Evolutionary conservation across 1,140 invertebrate species (phyloP).

Genomic region (Metaphire vulgaris): DNA sequence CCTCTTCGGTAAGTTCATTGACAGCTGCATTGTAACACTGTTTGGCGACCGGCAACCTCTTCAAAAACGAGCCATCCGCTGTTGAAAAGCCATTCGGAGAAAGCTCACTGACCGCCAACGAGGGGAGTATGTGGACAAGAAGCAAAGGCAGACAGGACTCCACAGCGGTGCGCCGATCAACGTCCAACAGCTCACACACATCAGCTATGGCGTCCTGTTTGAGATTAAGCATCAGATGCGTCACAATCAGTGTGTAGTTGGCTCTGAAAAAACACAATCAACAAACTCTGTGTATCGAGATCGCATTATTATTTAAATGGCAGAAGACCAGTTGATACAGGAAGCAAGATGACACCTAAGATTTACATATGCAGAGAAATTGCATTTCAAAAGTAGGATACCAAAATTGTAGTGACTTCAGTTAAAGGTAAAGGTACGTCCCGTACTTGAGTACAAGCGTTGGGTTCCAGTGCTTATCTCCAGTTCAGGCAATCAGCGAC

Average conservation of each 20-base stretch:
- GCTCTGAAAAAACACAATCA: no score
- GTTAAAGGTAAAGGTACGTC: no score
- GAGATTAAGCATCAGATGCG: neutral
- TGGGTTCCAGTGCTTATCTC: no score
- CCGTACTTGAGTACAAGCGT: no score
- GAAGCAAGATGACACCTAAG: no score
- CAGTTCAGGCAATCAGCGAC: no score
- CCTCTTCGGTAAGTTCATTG: neutral
- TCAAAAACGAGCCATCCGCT: neutral
- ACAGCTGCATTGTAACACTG: neutral
- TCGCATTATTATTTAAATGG: no score
- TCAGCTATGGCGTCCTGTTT: neutral
- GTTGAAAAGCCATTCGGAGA: neutral
- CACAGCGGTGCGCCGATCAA: neutral
- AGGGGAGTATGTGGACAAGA: neutral
- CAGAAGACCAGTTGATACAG: no score
- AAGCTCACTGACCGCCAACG: neutral
- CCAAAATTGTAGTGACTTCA: no score
- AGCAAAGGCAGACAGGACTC: neutral
- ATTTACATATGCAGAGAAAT: no score
- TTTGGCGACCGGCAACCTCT: neutral
- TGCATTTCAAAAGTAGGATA: no score
- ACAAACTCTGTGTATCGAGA: no score
- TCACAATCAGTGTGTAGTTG: neutral
- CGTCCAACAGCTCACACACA: neutral